Conservation (phyloP, 2,797 vertebrate genomes). For the Myioborus melanocephalus region DNA sequence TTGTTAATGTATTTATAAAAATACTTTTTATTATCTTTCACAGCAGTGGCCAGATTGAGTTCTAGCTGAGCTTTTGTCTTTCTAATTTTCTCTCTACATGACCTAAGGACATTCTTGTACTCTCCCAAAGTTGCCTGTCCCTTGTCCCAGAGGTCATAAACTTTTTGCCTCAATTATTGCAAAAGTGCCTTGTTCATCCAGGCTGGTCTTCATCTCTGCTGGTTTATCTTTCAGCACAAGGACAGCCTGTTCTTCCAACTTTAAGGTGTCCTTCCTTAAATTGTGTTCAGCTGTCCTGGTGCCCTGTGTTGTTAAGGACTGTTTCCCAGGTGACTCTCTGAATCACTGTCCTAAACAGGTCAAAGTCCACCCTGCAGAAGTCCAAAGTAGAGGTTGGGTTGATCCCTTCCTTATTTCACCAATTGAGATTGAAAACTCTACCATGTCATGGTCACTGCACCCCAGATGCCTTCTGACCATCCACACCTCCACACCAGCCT, state of each 20-base stretch:
- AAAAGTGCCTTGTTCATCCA: background rate
- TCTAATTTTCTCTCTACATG: background rate
- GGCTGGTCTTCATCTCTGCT: background rate
- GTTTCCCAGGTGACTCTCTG: background rate
- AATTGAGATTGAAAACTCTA: background rate
- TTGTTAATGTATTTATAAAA: background rate
- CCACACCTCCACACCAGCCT: background rate
- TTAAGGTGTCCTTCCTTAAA: background rate
- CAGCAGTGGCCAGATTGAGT: background rate
- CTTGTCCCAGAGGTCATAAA: background rate
- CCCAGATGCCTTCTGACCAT: no score
- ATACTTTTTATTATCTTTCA: background rate
- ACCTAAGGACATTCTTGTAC: background rate
- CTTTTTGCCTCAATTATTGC: background rate
- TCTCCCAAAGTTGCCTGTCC: background rate
- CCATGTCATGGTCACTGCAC: no score
- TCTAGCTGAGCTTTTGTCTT: background rate
- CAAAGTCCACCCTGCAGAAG: background rate
- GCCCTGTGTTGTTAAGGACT: background rate
- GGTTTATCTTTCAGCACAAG: fast-evolving
- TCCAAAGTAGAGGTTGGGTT: background rate
- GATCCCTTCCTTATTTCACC: background rate
- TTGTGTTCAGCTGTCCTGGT: background rate
- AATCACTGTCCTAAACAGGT: background rate
- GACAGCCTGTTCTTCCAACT: background rate